Evolutionary conservation across 1,140 invertebrate species (phyloP), one percentile per base, ranked within the genome.

Genomic region (Caenorhabditis elegans): DNA sequence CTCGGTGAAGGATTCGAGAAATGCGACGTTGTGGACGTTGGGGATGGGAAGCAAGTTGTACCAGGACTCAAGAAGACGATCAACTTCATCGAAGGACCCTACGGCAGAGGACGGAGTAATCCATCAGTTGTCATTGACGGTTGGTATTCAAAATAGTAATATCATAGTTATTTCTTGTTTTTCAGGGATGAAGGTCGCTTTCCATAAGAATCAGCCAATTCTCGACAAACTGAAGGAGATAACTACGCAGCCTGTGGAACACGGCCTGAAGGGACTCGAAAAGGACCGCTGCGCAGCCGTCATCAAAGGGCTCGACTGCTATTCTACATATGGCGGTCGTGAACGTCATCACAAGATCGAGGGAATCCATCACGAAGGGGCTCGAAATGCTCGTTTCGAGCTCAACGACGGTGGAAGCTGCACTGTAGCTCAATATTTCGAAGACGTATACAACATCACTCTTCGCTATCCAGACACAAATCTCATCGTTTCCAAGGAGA

Each of bases 111-210:
- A n/a, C 19, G 79, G 15, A 43, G 22, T 31, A 82, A 84, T 49
- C 55, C 83, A 28, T 31, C 82, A 22, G 48, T 84, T 11, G 76
- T 84, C 8, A 80, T 84, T 22, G 83, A 84, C 51, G 70, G 53
- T 60, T 17, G 34, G 28, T 53, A 13, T 1, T 26, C 22, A 49
- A 19, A 19, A 24, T 26, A 6, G 19, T 10, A 6, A 3, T 6
- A 6, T 24, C 8, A 24, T 10, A 53, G 2, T 11, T 17, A 19
- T 48, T 15, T 1, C 22, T 49, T 49, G n/a, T 17, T 49, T 31
- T 60, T 43, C 75, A 47, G 75, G 43, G 17, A 84, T 55, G 82
- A 84, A 84, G 28, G 83, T 82, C 22, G 83, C 80, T 10, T 84
- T 84, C 34, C 83, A 84, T 49, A 76, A 53, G 19, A 28, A 36